A percentile compares a stretch with the other conserved stretches of the same genome.
phyloP scores from a whole-genome alignment of 1,140 invertebrate genomes.

The Diorhabda elongata region DNA sequence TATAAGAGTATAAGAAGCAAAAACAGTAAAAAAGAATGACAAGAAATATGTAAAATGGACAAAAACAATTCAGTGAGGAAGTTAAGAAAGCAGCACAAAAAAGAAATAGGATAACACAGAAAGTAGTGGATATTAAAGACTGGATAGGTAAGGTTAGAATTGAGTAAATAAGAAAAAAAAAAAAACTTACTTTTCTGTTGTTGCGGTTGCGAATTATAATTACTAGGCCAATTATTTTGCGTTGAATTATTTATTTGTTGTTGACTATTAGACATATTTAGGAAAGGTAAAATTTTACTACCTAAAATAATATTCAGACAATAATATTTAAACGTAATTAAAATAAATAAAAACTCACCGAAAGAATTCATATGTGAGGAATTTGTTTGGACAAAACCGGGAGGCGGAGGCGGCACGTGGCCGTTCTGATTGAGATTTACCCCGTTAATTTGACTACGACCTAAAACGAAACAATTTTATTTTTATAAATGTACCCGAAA shows the following conservation, averaged over 20 bases:
- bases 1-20: too few species aligned
- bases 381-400: conserved; percentile 45
- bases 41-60: too few species aligned
- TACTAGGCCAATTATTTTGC: conserved; percentile 43
- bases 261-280: conserved; percentile 47
- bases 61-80: too few species aligned
- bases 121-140: too few species aligned
- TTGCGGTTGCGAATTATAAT: conserved; percentile 38
- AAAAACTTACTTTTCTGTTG: conserved; percentile 43
- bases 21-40: too few species aligned
- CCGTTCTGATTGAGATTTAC: conserved; percentile 40
- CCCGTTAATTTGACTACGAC: conserved; percentile 41
- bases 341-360: conserved; percentile 35
- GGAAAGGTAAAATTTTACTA: conserved; percentile 49
- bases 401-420: conserved; percentile 44
- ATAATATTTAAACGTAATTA: conserved; percentile 8
- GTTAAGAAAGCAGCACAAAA: too few species aligned
- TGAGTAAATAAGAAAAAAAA: too few species aligned
- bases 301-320: conserved; percentile 36
- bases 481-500: neutral
- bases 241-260: conserved; percentile 39
- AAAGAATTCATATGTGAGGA: conserved; percentile 48
- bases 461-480: conserved; percentile 17
- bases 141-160: too few species aligned
- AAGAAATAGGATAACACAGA: too few species aligned